Percentiles rank a stretch among this genome's conserved stretches.
phyloP scores from a whole-genome alignment of 2,113 vertebrate species.

The Formicarius rufipectus region DNA sequence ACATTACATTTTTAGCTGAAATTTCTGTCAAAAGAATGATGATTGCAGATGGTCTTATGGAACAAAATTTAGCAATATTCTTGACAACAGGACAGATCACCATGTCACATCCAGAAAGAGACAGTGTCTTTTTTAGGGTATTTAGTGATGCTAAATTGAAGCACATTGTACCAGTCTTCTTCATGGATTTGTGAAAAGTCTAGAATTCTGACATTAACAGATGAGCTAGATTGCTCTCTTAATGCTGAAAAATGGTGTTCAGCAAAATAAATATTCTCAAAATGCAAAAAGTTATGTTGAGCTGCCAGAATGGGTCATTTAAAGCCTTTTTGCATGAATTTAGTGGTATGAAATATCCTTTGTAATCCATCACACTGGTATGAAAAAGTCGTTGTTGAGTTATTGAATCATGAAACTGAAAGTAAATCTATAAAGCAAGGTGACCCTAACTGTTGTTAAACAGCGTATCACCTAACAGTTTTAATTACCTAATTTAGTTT shows the following conservation, averaged over 20 bases:
- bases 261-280: neutral
- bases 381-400: neutral
- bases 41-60: neutral
- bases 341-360: neutral
- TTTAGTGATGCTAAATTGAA: neutral
- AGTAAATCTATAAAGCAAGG: neutral
- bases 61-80: neutral
- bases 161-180: neutral
- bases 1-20: neutral
- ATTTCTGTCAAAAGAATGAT: neutral
- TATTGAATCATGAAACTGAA: neutral
- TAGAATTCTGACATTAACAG: neutral
- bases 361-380: neutral
- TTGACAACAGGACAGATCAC: neutral
- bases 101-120: neutral
- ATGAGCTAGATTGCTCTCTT: neutral
- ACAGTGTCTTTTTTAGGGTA: neutral
- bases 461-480: neutral
- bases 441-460: neutral
- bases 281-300: neutral
- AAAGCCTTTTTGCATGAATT: neutral
- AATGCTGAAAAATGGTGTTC: neutral
- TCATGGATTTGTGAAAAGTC: neutral
- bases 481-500: neutral
- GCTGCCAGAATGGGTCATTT: neutral